These are phyloP conservation scores for Scytalopus superciliaris DNA, from an alignment of 2,113 vertebrate genomes.

Conservation along the genomic window DNA sequence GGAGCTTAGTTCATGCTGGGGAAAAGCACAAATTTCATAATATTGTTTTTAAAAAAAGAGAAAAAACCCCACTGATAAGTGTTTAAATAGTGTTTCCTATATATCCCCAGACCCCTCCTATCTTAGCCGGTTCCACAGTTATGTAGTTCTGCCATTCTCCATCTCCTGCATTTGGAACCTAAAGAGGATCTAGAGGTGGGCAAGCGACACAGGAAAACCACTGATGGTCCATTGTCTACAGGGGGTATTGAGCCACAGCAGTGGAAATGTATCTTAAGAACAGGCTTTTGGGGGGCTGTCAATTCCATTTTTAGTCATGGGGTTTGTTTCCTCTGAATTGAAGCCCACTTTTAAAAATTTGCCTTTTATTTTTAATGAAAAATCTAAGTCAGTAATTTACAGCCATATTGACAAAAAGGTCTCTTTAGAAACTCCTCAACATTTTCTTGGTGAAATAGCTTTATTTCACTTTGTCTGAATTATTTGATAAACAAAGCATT, in stretches of 20 bases:
- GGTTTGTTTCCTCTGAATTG: not conserved
- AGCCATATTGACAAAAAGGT: not conserved
- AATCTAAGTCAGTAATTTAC: not conserved
- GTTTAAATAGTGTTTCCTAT: not conserved
- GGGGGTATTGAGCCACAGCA: not conserved
- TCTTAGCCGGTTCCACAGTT: not conserved
- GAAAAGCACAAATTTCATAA: not conserved
- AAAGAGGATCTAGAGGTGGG: not conserved
- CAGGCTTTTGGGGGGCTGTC: not conserved
- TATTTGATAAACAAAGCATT: not conserved
- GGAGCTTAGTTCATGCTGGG: rapidly evolving
- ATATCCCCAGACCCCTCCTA: not conserved
- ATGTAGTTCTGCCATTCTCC: not conserved
- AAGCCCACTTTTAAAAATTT: not conserved
- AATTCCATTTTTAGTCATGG: not conserved
- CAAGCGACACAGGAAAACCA: not conserved
- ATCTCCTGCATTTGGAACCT: not conserved
- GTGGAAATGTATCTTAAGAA: not conserved
- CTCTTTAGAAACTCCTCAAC: not conserved
- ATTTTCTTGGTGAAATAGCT: not conserved
- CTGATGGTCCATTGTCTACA: not conserved
- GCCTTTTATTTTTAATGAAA: slow-evolving; percentile 23
- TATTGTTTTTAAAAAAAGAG: not conserved
- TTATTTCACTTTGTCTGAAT: not conserved
- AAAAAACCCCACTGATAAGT: not conserved